Evolutionary conservation across 2,888 invertebrate species (phyloP), one percentile per base, ranked within the genome.

Genomic region (Conchocele bisecta): DNA sequence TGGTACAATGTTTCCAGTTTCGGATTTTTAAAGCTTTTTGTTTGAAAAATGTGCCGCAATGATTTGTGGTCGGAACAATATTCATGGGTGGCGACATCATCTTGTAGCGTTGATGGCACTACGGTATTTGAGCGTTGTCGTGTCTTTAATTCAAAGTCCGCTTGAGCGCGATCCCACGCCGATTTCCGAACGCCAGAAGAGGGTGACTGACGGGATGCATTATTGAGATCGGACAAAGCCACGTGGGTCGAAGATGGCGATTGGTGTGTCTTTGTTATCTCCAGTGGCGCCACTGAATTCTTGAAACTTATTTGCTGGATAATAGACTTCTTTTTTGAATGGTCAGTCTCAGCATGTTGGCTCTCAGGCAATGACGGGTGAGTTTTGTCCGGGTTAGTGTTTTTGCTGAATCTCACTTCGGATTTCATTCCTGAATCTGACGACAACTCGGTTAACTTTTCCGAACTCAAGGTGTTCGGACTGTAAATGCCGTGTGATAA

Each of bases 1-100:
- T 97, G 97, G 92, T 97, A 98, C 68, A 98, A 92, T 94, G 95
- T 95, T 92, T 97, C 97, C 91, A 97, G 95, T 95, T 97, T 93
- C 51, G 95, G 92, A 91, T 96, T 95, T 86, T 93, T 93, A 92
- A 97, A 97, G 33, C 77, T 68, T 65, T 89, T 88, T 6, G 87
- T 87, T 46, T 71, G 71, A 61, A 89, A 88, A 15, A 75, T 68
- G 63, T 69, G 64, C 41, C 42, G 72, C 24, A 66, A 64, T 1
- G 73, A 63, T 26, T 60, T 44, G 11, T 79, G 69, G 51, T 54
- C 59, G 17, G 77, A 71, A 71, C 71, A 75, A 1, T 65, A 66
- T 42, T 77, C 75, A 56, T 73, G 70, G 9, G 50, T 28, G 17
- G 75, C 41, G 1, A 65, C 63, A 44, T 73, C 69, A n/a, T 58